phyloP scores from a whole-genome alignment of 2,888 invertebrate species.

The Tholera decimalis region DNA sequence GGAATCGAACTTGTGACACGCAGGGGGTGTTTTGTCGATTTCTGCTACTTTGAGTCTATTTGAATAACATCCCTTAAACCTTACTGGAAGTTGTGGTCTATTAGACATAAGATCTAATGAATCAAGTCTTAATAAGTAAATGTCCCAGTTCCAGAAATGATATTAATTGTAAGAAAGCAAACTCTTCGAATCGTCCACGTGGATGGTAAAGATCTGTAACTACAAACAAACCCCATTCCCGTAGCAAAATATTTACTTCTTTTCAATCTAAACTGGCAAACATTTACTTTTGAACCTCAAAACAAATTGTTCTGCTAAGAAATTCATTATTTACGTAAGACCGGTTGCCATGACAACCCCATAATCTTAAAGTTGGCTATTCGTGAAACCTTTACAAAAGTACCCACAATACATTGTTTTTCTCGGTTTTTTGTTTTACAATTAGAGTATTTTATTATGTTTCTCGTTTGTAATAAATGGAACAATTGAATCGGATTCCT shows the following conservation, averaged over 20 bases:
- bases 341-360: constrained; percentile 28
- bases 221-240: constrained; percentile 17
- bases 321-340: constrained; percentile 27
- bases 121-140: neutral
- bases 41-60: neutral
- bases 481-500: constrained; percentile 24
- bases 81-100: neutral
- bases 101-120: neutral
- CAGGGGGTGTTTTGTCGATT: neutral
- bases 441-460: constrained; percentile 40
- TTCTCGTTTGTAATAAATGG: constrained; percentile 41
- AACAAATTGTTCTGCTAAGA: constrained; percentile 8
- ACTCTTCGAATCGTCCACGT: neutral
- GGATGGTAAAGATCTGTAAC: neutral
- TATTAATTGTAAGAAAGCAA: neutral
- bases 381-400: constrained; percentile 30
- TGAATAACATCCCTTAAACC: neutral
- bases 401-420: constrained; percentile 37
- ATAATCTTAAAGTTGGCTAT: constrained; percentile 24
- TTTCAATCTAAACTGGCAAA: constrained; percentile 29
- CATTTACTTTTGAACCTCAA: constrained; percentile 17
- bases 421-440: constrained; percentile 46
- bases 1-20: no score
- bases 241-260: constrained; percentile 12
- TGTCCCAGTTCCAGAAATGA: neutral